phyloP scores from a whole-genome alignment of 2,113 vertebrate species.

The Chloroceryle aenea region DNA sequence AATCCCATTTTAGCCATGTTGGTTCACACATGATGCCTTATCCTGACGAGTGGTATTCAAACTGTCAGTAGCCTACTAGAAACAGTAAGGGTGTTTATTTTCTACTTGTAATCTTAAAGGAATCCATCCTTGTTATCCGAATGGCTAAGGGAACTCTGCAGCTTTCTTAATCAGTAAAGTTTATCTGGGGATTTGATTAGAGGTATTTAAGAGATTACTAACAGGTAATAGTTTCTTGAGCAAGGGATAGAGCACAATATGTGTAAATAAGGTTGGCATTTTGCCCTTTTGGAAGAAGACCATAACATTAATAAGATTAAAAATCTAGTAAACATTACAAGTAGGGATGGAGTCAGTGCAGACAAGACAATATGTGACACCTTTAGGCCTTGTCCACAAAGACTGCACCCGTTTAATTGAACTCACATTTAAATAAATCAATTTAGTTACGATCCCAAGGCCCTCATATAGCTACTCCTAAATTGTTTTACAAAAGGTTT shows the following conservation, averaged over 20 bases:
- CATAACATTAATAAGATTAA: not conserved
- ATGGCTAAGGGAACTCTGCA: rapidly evolving
- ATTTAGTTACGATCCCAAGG: not conserved
- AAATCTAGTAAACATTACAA: not conserved
- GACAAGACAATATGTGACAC: not conserved
- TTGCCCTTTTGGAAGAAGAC: not conserved
- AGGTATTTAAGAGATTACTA: not conserved
- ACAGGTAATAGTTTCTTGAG: not conserved
- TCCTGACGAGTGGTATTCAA: rapidly evolving
- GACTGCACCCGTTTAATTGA: not conserved
- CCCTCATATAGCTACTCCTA: not conserved
- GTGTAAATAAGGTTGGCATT: not conserved
- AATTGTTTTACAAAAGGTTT: slow-evolving; percentile 19
- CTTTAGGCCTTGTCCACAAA: not conserved
- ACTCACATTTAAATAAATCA: slow-evolving; percentile 14
- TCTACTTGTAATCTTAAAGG: not conserved
- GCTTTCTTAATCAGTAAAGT: not conserved
- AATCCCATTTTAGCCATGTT: not conserved
- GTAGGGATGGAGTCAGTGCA: not conserved
- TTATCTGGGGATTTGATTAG: not conserved
- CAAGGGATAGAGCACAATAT: not conserved
- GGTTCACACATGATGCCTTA: not conserved
- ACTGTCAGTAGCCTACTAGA: not conserved
- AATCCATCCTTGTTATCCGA: not conserved
- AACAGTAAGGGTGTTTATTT: not conserved